phyloP scores from a whole-genome alignment of 2,888 invertebrate genomes.

The Macrosoma leucophasiata region DNA sequence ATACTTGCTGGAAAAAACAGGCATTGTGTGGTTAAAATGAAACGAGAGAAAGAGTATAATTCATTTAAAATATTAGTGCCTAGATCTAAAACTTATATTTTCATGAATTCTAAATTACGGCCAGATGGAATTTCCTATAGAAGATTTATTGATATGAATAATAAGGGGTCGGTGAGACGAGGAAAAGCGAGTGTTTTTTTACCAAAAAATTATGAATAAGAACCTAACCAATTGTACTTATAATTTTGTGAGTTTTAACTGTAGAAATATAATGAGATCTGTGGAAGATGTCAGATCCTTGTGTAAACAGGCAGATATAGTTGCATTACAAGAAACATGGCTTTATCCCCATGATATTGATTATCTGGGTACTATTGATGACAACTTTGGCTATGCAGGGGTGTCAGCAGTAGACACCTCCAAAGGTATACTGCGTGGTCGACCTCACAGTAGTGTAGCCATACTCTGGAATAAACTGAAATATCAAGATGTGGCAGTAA shows the following conservation, averaged over 20 bases:
- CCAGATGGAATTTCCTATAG: constrained; percentile 1
- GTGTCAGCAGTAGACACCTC: constrained; percentile 7
- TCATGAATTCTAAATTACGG: constrained; percentile 1
- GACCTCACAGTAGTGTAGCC: constrained; percentile 7
- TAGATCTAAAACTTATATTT: background rate
- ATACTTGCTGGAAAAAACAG: background rate
- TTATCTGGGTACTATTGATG: background rate
- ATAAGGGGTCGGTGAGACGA: too few species aligned
- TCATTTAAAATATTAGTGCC: constrained; percentile 1
- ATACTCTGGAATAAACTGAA: constrained; percentile 1
- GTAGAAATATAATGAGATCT: constrained; percentile 3
- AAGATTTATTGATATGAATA: background rate
- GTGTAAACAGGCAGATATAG: constrained; percentile 1
- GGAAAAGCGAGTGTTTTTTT: background rate
- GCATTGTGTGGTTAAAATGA: background rate
- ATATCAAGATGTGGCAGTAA: constrained; percentile 1
- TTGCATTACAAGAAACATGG: constrained; percentile 7
- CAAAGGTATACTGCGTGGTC: constrained; percentile 5
- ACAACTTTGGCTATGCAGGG: constrained; percentile 3
- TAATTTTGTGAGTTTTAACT: constrained; percentile 1
- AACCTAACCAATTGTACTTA: too few species aligned
- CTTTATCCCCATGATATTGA: constrained; percentile 1
- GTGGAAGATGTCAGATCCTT: background rate
- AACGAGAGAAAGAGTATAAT: background rate
- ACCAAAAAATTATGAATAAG: too few species aligned